These are phyloP conservation scores for Fundulus diaphanus DNA, from an alignment of 2,797 vertebrate species.

Conservation along the genomic window DNA sequence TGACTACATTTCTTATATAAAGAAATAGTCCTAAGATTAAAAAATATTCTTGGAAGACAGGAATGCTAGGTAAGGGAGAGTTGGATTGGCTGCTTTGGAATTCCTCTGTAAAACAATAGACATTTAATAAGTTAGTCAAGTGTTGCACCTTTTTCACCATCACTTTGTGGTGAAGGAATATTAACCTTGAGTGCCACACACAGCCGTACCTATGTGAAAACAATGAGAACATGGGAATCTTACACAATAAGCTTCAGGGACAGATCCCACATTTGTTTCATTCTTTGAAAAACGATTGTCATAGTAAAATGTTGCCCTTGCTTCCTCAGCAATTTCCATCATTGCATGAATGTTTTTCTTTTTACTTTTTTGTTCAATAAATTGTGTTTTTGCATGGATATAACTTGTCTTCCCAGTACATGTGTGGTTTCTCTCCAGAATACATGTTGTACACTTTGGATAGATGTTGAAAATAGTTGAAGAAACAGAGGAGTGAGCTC, in stretches of 20 bases:
- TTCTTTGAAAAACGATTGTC: too few species aligned
- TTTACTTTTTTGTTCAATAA: neutral
- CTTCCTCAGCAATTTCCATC: neutral
- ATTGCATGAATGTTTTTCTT: too few species aligned
- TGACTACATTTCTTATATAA: slow-evolving; percentile 10
- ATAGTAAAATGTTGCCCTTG: too few species aligned
- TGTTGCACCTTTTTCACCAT: neutral
- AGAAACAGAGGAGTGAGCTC: too few species aligned
- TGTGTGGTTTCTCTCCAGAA: neutral
- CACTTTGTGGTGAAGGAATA: neutral
- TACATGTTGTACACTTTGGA: too few species aligned
- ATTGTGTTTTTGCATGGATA: too few species aligned
- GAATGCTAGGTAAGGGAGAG: neutral
- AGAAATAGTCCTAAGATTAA: slow-evolving; percentile 25
- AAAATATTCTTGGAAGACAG: neutral
- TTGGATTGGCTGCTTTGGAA: neutral
- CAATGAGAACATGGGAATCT: neutral
- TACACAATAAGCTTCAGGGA: too few species aligned
- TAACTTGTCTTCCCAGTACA: neutral
- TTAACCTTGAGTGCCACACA: neutral
- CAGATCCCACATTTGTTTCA: too few species aligned
- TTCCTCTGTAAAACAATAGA: neutral
- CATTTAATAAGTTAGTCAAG: too few species aligned
- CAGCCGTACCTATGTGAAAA: neutral
- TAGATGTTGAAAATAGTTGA: too few species aligned